Evolutionary conservation across 2,797 vertebrate genomes (phyloP), one percentile per base, ranked within the genome.

Genomic region (Oryzias sinensis): DNA sequence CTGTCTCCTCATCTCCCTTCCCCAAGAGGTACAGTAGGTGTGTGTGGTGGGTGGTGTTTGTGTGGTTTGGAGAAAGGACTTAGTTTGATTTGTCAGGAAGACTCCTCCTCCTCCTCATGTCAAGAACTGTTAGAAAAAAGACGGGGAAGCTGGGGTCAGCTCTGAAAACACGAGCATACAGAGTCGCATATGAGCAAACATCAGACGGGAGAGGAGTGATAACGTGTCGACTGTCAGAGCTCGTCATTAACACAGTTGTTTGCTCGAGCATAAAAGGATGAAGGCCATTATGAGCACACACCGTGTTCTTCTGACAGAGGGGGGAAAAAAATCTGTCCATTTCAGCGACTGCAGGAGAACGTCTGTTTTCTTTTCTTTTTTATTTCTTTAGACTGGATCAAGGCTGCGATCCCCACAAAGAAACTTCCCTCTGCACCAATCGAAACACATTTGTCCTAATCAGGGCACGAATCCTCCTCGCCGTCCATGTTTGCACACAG

Each of bases 1-100:
- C 60, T 69, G 74, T 83, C 78, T 86, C 71, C 53, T 66, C 60
- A 13, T 67, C 73, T 76, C 78, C 61, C 71, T 80, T 76, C 54
- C 76, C 82, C 75, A 68, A 73, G 83, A 84, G 83, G 80, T 86
- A 77, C 72, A 79, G 86, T 84, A 84, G 81, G 81, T 85, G 81
- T 82, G 73, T 72, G 83, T 74, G 53, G 74, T 82, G 74, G 73
- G 75, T 72, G 71, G 72, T 11, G 27, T 62, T 57, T 55, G 72
- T 47, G 72, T 70, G 70, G 69, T 65, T 55, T 67, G 55, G 59
- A 62, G 56, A 57, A 65, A 72, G 65, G 64, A 75, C 65, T 77
- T 85, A 66, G 83, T 79, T 62, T 44, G 78, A 78, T 73, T 64
- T 79, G 70, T 81, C 63, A 58, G 60, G 82, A 77, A 55, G 56